Percentiles rank a stretch among this genome's conserved stretches.
These are phyloP conservation scores for Chloebia gouldiae DNA, from an alignment of 2,113 vertebrate genomes.

Conservation along the genomic window DNA sequence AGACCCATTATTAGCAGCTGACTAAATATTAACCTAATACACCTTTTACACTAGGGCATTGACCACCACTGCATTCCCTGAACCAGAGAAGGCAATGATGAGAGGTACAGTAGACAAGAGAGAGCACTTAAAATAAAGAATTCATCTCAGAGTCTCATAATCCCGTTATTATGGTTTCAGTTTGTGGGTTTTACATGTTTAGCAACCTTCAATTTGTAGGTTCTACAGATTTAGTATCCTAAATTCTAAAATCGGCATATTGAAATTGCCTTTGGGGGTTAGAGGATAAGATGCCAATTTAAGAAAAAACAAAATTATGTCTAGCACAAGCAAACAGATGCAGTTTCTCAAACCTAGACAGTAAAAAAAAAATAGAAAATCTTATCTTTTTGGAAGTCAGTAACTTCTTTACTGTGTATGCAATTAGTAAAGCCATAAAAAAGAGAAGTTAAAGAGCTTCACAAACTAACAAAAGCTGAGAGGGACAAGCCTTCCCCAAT, in stretches of 20 bases:
- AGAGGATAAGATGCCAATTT: background rate
- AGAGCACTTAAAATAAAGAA: background rate
- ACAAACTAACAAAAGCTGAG: background rate
- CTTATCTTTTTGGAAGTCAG: background rate
- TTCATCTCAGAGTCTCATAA: background rate
- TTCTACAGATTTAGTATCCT: background rate
- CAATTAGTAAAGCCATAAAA: background rate
- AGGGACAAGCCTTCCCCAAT: background rate
- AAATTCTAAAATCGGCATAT: background rate
- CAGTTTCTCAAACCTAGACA: background rate
- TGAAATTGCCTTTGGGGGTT: background rate
- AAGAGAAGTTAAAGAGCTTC: background rate
- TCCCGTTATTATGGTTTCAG: background rate
- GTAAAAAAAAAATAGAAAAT: background rate
- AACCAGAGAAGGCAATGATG: background rate
- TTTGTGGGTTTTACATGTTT: background rate
- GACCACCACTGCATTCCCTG: background rate
- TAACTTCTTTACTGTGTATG: background rate
- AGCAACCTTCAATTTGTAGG: background rate
- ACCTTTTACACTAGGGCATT: background rate
- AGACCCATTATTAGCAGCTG: background rate
- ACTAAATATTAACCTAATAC: background rate
- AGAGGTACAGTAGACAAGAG: background rate
- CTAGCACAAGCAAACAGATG: background rate
- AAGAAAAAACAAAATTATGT: background rate